Percentiles rank a stretch among this genome's conserved stretches.
Evolutionary conservation across 2,797 vertebrate species (phyloP).

Genomic region (Propithecus deckenii): DNA sequence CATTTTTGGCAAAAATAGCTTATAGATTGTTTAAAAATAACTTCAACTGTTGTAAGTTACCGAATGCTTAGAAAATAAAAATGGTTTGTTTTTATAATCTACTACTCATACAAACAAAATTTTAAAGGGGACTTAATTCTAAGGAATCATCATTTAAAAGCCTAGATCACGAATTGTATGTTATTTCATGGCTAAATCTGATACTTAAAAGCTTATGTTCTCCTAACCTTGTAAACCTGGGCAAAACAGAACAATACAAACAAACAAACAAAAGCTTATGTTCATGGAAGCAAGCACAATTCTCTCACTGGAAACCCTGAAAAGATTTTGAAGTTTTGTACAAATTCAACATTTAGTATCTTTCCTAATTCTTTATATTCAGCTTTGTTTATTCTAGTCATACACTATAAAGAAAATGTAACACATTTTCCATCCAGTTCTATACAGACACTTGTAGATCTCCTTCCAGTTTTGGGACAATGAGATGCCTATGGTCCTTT

Average conservation of each 20-base stretch:
- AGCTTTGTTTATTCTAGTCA: not conserved
- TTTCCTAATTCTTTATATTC: not conserved
- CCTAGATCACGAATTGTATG: not conserved
- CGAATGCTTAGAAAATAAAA: not conserved
- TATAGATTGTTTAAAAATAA: conserved; percentile 41
- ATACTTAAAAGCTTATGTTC: conserved; percentile 23
- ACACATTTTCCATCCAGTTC: not conserved
- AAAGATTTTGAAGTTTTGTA: conserved; percentile 17
- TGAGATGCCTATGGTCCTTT: not conserved
- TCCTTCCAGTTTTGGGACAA: not conserved
- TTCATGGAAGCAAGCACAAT: not conserved
- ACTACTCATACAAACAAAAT: conserved; percentile 8
- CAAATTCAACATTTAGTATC: not conserved
- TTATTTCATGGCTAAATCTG: conserved; percentile 1
- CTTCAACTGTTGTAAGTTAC: conserved; percentile 10
- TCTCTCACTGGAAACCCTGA: conserved; percentile 14
- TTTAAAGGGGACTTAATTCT: not conserved
- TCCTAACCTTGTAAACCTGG: not conserved
- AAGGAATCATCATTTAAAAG: conserved; percentile 37
- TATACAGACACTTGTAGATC: not conserved
- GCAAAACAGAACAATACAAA: not conserved
- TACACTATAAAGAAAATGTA: not conserved
- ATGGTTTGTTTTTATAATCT: not conserved
- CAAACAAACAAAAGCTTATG: conserved; percentile 2
- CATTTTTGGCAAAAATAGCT: not conserved